A percentile compares a stretch with the other conserved stretches of the same genome.
These are phyloP conservation scores for Magallana nippona DNA, from an alignment of 2,888 invertebrate species.

Conservation along the genomic window DNA sequence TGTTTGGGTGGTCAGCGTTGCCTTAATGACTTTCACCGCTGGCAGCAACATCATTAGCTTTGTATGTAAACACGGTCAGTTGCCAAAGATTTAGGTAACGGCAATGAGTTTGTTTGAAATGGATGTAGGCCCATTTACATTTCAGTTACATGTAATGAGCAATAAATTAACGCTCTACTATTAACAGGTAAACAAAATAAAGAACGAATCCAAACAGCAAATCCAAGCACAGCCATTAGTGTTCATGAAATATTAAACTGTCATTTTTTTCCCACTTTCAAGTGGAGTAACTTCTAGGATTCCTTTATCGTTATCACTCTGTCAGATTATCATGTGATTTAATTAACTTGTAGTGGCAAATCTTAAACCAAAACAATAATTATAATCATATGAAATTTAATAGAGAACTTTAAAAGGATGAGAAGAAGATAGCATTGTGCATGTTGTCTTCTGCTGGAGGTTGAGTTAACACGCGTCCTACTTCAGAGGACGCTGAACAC, in stretches of 20 bases:
- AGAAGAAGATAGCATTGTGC: background rate
- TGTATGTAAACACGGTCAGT: too few species aligned
- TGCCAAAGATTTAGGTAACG: too few species aligned
- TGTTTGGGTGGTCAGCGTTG: too few species aligned
- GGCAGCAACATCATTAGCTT: too few species aligned
- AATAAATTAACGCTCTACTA: background rate
- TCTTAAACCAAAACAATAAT: background rate
- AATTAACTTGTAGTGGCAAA: slow-evolving; percentile 28
- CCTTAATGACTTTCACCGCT: too few species aligned
- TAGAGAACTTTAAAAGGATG: background rate
- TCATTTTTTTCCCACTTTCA: background rate
- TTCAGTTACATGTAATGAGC: background rate
- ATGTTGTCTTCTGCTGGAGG: background rate
- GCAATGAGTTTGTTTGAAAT: too few species aligned
- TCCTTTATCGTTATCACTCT: background rate
- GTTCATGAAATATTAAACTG: background rate
- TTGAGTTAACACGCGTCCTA: slow-evolving; percentile 2
- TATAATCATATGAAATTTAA: background rate
- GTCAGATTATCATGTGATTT: background rate
- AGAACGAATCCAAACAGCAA: background rate
- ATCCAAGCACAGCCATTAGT: background rate
- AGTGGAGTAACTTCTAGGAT: background rate
- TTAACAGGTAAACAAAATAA: too few species aligned
- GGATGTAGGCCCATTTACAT: too few species aligned
- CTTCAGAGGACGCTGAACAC: background rate